These are phyloP conservation scores for Octodonta nipae DNA, from an alignment of 2,888 invertebrate genomes.

Conservation along the genomic window DNA sequence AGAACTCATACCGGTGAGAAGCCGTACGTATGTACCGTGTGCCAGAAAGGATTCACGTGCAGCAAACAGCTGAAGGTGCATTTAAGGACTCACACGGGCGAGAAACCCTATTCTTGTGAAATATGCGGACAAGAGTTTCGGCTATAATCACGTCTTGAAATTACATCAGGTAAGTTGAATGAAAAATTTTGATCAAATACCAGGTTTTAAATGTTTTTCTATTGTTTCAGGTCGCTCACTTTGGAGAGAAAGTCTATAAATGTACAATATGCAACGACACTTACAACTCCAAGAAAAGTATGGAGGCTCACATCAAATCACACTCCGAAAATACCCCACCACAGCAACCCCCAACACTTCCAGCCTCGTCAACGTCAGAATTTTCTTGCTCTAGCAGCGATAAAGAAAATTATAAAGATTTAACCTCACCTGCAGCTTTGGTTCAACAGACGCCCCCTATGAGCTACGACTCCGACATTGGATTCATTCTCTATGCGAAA, in stretches of 20 bases:
- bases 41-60: slow-evolving; percentile 83
- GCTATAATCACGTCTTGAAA: slow-evolving; percentile 82
- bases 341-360: slow-evolving; percentile 30
- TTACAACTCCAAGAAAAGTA: slow-evolving; percentile 78
- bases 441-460: slow-evolving; percentile 19
- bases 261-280: slow-evolving; percentile 85
- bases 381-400: slow-evolving; percentile 32
- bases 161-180: slow-evolving; percentile 41
- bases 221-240: slow-evolving; percentile 63
- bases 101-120: slow-evolving; percentile 81
- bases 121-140: slow-evolving; percentile 82
- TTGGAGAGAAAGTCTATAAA: slow-evolving; percentile 82
- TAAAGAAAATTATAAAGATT: slow-evolving; percentile 36
- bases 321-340: slow-evolving; percentile 50
- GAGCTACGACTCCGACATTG: slow-evolving; percentile 29
- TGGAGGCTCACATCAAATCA: slow-evolving; percentile 77
- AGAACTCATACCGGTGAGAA: slow-evolving; percentile 78
- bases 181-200: too few species aligned
- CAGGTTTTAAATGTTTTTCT: too few species aligned
- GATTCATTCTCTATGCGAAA: slow-evolving; percentile 24
- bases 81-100: slow-evolving; percentile 80
- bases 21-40: slow-evolving; percentile 66
- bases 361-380: slow-evolving; percentile 16
- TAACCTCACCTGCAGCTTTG: slow-evolving; percentile 15
- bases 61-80: slow-evolving; percentile 85